phyloP scores from a whole-genome alignment of 1,140 invertebrate species.

The Plutomurus gul region DNA sequence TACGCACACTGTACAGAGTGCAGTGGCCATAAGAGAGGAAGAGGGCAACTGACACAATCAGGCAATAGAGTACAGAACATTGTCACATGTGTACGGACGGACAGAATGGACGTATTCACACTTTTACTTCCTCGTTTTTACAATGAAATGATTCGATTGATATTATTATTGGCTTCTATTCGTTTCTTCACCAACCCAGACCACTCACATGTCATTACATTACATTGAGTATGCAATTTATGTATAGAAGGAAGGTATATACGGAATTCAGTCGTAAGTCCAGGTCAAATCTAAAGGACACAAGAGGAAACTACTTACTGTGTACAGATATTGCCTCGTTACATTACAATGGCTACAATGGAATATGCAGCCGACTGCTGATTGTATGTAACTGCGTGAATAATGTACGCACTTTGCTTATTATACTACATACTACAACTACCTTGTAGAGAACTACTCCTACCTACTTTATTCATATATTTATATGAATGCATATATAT shows the following conservation, averaged over 20 bases:
- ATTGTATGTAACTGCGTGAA: background rate
- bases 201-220: background rate
- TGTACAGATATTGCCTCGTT: background rate
- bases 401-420: conserved; percentile 4
- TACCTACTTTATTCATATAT: background rate
- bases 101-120: background rate
- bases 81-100: background rate
- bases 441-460: background rate
- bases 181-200: background rate
- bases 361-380: too few species aligned
- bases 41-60: too few species aligned
- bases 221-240: background rate
- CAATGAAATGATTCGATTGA: conserved; percentile 13
- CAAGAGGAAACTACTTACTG: background rate
- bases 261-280: too few species aligned
- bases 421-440: background rate
- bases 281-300: too few species aligned
- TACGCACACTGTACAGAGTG: too few species aligned
- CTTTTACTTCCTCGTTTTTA: conserved; percentile 22
- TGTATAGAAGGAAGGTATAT: background rate
- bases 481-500: too few species aligned
- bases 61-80: too few species aligned
- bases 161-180: background rate
- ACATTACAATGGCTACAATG: background rate
- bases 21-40: too few species aligned